Percentiles rank a stretch among this genome's conserved stretches.
Evolutionary conservation across 2,888 invertebrate genomes (phyloP).

Genomic region (Latheticus oryzae): DNA sequence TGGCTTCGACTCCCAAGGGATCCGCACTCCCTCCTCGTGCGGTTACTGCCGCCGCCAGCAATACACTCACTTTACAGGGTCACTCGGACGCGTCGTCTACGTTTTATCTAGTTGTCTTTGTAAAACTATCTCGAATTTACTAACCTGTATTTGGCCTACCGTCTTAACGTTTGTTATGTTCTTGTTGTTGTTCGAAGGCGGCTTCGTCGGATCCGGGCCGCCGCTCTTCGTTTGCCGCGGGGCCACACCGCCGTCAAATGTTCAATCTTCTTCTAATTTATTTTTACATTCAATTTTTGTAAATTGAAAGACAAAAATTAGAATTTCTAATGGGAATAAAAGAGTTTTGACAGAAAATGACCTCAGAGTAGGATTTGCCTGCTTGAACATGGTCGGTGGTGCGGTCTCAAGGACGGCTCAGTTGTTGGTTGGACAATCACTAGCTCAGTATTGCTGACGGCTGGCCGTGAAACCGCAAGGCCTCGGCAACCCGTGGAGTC

Average conservation of each 20-base stretch:
- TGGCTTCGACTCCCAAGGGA: conserved; percentile 56
- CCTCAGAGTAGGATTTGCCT: too few relatives aligned
- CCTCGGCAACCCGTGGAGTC: conserved; percentile 55
- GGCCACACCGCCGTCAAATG: conserved; percentile 10
- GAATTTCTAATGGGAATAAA: too few relatives aligned
- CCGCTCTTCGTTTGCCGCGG: conserved; percentile 15
- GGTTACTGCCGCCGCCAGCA: conserved; percentile 59
- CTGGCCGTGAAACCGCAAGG: conserved; percentile 50
- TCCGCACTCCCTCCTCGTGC: conserved; percentile 37
- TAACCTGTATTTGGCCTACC: conserved; percentile 46
- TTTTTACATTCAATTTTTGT: too few relatives aligned
- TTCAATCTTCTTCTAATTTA: neutral
- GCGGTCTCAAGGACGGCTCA: conserved; percentile 23
- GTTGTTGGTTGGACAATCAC: conserved; percentile 56
- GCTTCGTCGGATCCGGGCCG: conserved; percentile 17
- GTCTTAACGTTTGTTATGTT: conserved; percentile 26
- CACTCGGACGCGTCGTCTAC: conserved; percentile 47
- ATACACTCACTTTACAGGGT: conserved; percentile 60
- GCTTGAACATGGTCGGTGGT: too few relatives aligned
- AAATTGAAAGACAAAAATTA: too few relatives aligned
- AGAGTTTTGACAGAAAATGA: too few relatives aligned
- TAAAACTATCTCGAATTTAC: conserved; percentile 33
- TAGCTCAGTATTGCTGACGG: conserved; percentile 59
- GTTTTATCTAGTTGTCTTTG: conserved; percentile 34
- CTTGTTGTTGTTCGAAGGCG: conserved; percentile 24